Conservation (phyloP, 2,888 invertebrate species). For the Hydriomena furcata region DNA sequence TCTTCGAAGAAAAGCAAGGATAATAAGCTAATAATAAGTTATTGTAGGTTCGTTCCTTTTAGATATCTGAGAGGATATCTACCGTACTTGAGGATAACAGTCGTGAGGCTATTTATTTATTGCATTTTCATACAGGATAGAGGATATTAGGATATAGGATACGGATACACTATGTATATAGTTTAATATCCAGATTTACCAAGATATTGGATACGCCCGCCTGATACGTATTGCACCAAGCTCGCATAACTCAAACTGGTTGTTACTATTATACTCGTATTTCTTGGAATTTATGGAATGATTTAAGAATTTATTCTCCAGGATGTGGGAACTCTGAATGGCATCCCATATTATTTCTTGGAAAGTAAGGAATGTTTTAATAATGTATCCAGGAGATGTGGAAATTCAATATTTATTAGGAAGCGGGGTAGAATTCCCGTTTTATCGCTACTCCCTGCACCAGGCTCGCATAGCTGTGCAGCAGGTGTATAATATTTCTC, state of each 20-base stretch:
- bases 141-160: no score
- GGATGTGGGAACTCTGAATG: constrained; percentile 6
- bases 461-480: constrained; percentile 37
- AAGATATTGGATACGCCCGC: no score
- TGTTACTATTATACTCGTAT: no score
- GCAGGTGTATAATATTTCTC: constrained; percentile 19
- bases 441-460: constrained; percentile 43
- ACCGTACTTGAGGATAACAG: no score
- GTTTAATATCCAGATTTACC: no score
- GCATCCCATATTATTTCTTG: not conserved
- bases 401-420: constrained; percentile 20
- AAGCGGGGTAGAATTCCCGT: constrained; percentile 27
- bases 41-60: no score
- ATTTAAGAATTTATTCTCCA: constrained; percentile 4
- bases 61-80: no score
- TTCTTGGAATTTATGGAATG: not conserved
- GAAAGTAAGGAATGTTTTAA: constrained; percentile 3
- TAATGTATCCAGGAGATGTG: not conserved
- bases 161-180: no score
- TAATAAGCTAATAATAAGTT: no score
- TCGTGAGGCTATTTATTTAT: no score
- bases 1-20: no score
- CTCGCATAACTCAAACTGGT: not conserved
- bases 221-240: constrained; percentile 3
- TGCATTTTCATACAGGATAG: no score